Conservation (phyloP, 2,113 vertebrate species). For the Poeciliopsis occidentalis region DNA sequence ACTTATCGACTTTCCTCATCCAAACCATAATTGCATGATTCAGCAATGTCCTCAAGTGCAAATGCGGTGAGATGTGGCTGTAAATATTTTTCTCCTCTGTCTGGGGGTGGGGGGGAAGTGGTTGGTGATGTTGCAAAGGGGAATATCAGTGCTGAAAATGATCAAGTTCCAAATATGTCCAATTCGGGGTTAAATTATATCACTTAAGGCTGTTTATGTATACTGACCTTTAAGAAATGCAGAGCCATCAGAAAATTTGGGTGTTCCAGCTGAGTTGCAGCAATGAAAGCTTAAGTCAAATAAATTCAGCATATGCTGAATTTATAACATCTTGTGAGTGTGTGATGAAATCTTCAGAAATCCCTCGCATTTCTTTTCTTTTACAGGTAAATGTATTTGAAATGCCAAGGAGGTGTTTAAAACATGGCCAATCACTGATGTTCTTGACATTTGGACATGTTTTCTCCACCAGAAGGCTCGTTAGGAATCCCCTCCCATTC, state of each 20-base stretch:
- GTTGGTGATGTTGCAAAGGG: slow-evolving; percentile 26
- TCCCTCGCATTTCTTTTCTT: slow-evolving; percentile 8
- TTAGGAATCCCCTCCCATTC: slow-evolving; percentile 16
- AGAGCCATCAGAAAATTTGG: slow-evolving; percentile 2
- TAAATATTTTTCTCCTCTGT: slow-evolving; percentile 47
- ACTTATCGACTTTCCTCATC: slow-evolving; percentile 65
- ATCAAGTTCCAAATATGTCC: slow-evolving; percentile 40
- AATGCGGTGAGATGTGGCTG: slow-evolving; percentile 42
- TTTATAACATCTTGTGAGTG: slow-evolving; percentile 13
- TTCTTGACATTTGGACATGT: slow-evolving; percentile 34
- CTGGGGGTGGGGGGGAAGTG: neutral
- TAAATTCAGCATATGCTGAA: slow-evolving; percentile 32
- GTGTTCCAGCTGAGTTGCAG: slow-evolving; percentile 11
- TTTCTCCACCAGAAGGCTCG: slow-evolving; percentile 25
- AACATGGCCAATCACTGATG: slow-evolving; percentile 7
- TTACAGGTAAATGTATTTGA: slow-evolving; percentile 1
- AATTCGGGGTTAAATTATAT: slow-evolving; percentile 40
- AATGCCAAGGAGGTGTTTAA: slow-evolving; percentile 14
- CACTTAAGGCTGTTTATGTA: slow-evolving; percentile 34
- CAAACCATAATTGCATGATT: slow-evolving; percentile 70
- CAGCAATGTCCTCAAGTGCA: slow-evolving; percentile 68
- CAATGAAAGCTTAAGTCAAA: slow-evolving; percentile 45
- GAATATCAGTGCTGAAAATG: slow-evolving; percentile 22
- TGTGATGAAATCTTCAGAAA: slow-evolving; percentile 58
- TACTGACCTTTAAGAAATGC: slow-evolving; percentile 47